These are phyloP conservation scores for Cephus nigrinus DNA, from an alignment of 2,888 invertebrate genomes.

Conservation along the genomic window DNA sequence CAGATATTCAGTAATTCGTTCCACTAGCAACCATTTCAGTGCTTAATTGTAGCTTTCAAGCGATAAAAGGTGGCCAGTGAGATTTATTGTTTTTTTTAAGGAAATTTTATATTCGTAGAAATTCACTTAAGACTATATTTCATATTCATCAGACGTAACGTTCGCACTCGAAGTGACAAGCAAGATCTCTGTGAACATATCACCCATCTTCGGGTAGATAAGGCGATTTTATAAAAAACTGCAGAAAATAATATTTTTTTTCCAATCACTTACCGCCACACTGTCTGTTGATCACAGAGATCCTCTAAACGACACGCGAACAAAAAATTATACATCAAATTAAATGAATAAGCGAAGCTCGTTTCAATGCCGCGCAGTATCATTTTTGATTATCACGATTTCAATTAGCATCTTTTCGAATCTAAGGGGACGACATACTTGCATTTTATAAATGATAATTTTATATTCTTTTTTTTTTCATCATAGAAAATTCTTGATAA, in stretches of 20 bases:
- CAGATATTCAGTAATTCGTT: conserved; percentile 6
- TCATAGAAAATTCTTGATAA: not conserved
- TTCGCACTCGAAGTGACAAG: not conserved
- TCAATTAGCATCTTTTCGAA: not conserved
- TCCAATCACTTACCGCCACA: not conserved
- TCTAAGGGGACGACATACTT: not conserved
- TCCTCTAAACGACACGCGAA: not conserved
- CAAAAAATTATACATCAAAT: not conserved
- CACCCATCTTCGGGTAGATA: not conserved
- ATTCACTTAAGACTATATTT: not conserved
- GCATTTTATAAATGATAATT: not conserved
- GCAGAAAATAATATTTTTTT: conserved; percentile 2
- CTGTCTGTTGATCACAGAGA: not conserved
- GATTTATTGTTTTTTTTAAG: not conserved
- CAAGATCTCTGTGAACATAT: conserved; percentile 1
- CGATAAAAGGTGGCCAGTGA: conserved; percentile 43
- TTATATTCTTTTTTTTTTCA: not conserved
- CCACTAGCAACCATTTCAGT: conserved; percentile 33
- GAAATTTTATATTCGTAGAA: not conserved
- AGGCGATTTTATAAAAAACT: conserved; percentile 1
- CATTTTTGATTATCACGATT: not conserved
- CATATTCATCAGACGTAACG: not conserved
- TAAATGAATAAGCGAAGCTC: not conserved
- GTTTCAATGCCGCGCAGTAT: not conserved
- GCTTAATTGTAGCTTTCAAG: conserved; percentile 40